Conservation (phyloP, 2,888 invertebrate genomes). For the Prosapia bicincta region DNA sequence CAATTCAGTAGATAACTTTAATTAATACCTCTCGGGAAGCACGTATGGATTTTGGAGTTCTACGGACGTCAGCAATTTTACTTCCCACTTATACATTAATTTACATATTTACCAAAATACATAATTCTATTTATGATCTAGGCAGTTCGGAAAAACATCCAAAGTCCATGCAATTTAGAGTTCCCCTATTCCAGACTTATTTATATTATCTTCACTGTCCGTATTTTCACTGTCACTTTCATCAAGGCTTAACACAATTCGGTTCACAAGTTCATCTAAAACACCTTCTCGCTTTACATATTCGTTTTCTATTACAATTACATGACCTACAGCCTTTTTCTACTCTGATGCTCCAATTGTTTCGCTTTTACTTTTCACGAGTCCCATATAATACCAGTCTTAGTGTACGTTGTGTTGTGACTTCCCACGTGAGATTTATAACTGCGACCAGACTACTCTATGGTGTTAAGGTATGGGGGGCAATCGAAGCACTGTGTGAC, state of each 20-base stretch:
- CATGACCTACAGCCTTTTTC: neutral
- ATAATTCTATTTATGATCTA: neutral
- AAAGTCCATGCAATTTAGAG: neutral
- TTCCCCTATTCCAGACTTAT: neutral
- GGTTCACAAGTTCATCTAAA: neutral
- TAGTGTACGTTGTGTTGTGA: neutral
- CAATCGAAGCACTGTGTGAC: neutral
- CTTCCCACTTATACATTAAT: too few species aligned
- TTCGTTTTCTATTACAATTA: neutral
- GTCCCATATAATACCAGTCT: neutral
- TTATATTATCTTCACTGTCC: too few species aligned
- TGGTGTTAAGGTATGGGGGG: neutral
- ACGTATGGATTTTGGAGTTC: neutral
- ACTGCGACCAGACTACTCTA: neutral
- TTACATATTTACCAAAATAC: neutral
- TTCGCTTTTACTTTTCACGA: neutral
- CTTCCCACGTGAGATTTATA: neutral
- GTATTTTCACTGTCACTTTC: neutral
- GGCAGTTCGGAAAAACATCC: too few species aligned
- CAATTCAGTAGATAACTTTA: too few species aligned
- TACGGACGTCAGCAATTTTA: neutral
- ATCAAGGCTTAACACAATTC: neutral
- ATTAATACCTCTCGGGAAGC: neutral
- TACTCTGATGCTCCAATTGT: neutral
- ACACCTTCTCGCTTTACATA: neutral